Evolutionary conservation across 2,113 vertebrate genomes (phyloP), one percentile per base, ranked within the genome.

Genomic region (Eretmochelys imbricata): DNA sequence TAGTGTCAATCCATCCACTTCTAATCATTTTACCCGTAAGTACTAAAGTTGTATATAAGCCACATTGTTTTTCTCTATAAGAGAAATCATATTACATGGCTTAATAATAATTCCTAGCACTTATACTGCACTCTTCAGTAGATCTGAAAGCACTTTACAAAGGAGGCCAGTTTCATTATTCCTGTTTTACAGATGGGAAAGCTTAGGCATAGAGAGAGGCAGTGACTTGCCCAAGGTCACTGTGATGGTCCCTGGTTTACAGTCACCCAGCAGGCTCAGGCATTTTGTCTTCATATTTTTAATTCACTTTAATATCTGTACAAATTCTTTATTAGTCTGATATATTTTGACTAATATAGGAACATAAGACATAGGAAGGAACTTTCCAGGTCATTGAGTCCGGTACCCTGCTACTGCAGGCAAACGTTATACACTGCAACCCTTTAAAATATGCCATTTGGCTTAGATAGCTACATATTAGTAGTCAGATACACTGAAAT

Each of bases 1-100:
- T 98, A 99, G 99, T 80, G 98, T 99, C 98, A 99, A 99, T 98
- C 99, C 99, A 24, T 99, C 99, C 20, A 99, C 99, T 93, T 99
- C 99, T 7, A 98, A 96, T 96, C 99, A 99, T 97, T 99, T 99
- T 97, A 99, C 99, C 79, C 99, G 99, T 99, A 98, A 99, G 99
- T 99, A 97, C 55, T 29, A 4, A 83, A 38, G 7, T 62, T 80
- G 0, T 3, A 3, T 54, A 31, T 42, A 42, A 83, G n/a, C 93
- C 65, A 2, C 31, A 7, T 50, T 89, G 42, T 50, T 5, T 55
- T 31, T 3, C 78, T 91, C 76, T 87, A 42, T 76, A 69, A 79
- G 49, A 54, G 55, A 84, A 87, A 69, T 35, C 53, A 24, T 16
- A 13, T 51, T 3, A 35, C 78, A 6, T 83, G 22, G 6, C 53